Evolutionary conservation across 2,888 invertebrate species (phyloP).

Genomic region (Parthenolecanium corni): DNA sequence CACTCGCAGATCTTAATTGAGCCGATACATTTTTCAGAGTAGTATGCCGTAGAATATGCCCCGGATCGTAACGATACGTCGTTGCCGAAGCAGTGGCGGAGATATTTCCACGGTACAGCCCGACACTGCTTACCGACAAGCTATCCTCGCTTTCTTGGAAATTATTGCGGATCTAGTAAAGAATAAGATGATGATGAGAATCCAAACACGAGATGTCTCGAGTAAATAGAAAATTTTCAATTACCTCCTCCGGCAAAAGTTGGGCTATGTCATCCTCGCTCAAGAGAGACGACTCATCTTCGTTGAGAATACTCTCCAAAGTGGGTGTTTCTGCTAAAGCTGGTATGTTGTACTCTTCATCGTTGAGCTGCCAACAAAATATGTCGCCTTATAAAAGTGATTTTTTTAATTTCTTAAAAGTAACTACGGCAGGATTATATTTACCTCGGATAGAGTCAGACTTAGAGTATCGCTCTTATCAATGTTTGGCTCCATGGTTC

Average conservation of each 20-base stretch:
- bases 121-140: slow-evolving; percentile 40
- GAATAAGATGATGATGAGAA: background rate
- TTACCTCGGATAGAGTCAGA: slow-evolving; percentile 13
- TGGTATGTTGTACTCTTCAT: slow-evolving; percentile 68
- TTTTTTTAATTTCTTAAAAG: background rate
- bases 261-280: slow-evolving; percentile 35
- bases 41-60: slow-evolving; percentile 62
- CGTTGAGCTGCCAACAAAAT: slow-evolving; percentile 52
- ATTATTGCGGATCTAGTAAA: slow-evolving; percentile 26
- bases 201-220: background rate
- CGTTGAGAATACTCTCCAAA: slow-evolving; percentile 69
- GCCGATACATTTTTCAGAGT: slow-evolving; percentile 79
- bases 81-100: slow-evolving; percentile 6
- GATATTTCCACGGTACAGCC: slow-evolving; percentile 37
- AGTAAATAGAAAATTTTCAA: background rate
- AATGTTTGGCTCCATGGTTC: slow-evolving; percentile 10
- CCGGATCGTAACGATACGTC: slow-evolving; percentile 34
- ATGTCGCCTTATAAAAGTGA: background rate
- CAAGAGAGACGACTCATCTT: slow-evolving; percentile 39
- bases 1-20: slow-evolving; percentile 74
- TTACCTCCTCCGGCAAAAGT: slow-evolving; percentile 31
- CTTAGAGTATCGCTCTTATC: slow-evolving; percentile 13
- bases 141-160: slow-evolving; percentile 52
- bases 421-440: background rate
- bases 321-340: slow-evolving; percentile 63